Percentiles rank a stretch among this genome's conserved stretches.
phyloP scores from a whole-genome alignment of 2,888 invertebrate genomes.

The Sinopyrophorus schimmeli region DNA sequence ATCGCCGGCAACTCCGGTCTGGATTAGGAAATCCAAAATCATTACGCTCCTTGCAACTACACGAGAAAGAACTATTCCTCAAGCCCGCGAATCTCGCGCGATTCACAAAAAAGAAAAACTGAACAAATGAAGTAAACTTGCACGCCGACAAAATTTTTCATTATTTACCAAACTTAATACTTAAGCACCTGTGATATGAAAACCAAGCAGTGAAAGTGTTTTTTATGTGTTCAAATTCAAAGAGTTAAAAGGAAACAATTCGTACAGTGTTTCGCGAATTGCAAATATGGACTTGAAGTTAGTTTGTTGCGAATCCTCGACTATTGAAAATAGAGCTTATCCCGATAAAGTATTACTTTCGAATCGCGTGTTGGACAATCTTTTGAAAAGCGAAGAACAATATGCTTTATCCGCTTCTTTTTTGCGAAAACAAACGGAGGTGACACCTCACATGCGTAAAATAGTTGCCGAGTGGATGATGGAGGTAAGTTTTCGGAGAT shows the following conservation, averaged over 20 bases:
- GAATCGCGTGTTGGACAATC: slow-evolving; percentile 80
- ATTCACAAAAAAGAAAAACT: slow-evolving; percentile 17
- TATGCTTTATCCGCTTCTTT: slow-evolving; percentile 80
- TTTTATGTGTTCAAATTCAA: slow-evolving; percentile 27
- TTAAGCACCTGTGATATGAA: slow-evolving; percentile 29
- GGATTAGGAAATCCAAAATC: slow-evolving; percentile 24
- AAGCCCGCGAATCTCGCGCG: slow-evolving; percentile 19
- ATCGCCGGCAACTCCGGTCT: slow-evolving; percentile 23
- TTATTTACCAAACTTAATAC: slow-evolving; percentile 13
- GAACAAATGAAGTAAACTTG: slow-evolving; percentile 19
- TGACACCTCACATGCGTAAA: slow-evolving; percentile 88
- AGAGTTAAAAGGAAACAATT: slow-evolving; percentile 18
- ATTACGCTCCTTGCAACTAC: slow-evolving; percentile 27
- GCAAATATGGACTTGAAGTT: slow-evolving; percentile 43
- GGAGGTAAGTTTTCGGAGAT: slow-evolving; percentile 73
- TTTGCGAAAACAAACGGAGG: slow-evolving; percentile 82
- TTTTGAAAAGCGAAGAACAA: slow-evolving; percentile 83
- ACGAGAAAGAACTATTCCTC: slow-evolving; percentile 19
- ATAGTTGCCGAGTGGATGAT: slow-evolving; percentile 96
- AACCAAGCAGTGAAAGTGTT: slow-evolving; percentile 28
- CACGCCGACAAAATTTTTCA: slow-evolving; percentile 10
- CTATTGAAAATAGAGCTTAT: slow-evolving; percentile 50
- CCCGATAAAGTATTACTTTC: slow-evolving; percentile 76
- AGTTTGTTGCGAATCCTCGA: slow-evolving; percentile 51
- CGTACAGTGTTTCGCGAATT: slow-evolving; percentile 23